Base-by-base conservation (phyloP, 2,888 invertebrate species). In the Sarcophaga caerulescens region DNA sequence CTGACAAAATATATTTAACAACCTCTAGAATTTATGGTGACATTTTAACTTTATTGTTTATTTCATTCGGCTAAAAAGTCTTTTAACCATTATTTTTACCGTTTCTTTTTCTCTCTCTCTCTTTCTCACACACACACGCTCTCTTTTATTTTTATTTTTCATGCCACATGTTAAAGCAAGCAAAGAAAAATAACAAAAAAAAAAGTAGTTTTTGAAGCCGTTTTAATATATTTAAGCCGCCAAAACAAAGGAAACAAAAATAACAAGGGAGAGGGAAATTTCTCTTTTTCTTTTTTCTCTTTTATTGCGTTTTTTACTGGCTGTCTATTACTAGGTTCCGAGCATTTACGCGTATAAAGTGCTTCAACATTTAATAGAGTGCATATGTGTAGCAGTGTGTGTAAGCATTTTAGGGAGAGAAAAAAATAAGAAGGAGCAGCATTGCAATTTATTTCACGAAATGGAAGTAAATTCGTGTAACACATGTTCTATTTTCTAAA, bases 41-140 rank as follows among this genome's bases (percentile, higher is more conserved):
- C 80, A 73, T 83, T 83, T 83, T 57, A 81, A 57, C 62, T 79
- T 81, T 82, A 82, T 85, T 75, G 76, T 85, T 85, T 85, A 73
- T 85, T 80, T 79, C 57, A 74, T 78, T 78, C 68, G 25, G 25
- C 68, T 44, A 52, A 52, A 80, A 57, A 19, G 47, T 66, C 66
- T 60, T 71, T 35, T 17, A 19, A n/a, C 35, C 25, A 57, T 17
- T 10, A 25, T 35, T 35, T 35, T 35, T 35, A 47, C 21, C 44
- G 6, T 19, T 47, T 81, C 74, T 69, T 21, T 21, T 35, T 57
- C 17, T 17, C 75, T 52, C 17, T 60, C 17, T 62, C 74, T 17
- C 75, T 52, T 12, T 60, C 17, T 62, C 74, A 12, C 21, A 14
- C 1, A 6, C n/a, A 23, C 8, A 35, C 8, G 0, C 35, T 52